Evolutionary conservation across 2,113 vertebrate species (phyloP), one percentile per base, ranked within the genome.

Genomic region (Hippocampus guttulatus): DNA sequence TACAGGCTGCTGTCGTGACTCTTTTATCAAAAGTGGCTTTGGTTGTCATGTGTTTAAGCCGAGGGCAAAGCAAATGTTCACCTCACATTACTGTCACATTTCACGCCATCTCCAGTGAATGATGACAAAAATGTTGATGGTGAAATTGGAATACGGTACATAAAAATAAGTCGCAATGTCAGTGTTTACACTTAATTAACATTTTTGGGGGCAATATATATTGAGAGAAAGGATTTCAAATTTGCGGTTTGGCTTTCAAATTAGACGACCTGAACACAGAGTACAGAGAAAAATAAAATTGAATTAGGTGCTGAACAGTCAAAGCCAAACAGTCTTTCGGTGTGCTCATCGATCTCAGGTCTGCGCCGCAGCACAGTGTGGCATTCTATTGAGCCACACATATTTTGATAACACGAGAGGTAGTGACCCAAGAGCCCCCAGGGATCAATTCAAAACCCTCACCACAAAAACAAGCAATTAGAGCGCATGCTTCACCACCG

Each of bases 391-490:
- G 43, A 72, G 76, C 45, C 57, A 64, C 60, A 64, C 81, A 87
- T 88, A 80, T 87, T 91, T 88, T 86, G 77, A 90, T 88, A 85
- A 89, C 82, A 79, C 75, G 89, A 83, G 78, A 81, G 74, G 88
- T 80, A 89, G 90, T 91, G 90, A 92, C 91, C 89, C 87, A 74
- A 89, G 75, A 72, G 64, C 90, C 92, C 84, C 89, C 41, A 15
- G 91, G 90, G 91, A 93, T 89, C 90, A 90, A 90, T 91, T 92
- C 86, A 86, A 88, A 91, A 88, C 82, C 75, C 57, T 81, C 73
- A 76, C 75, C 88, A 90, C 80, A 91, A 93, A 91, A 93, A 89
- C 80, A 89, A 80, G 77, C 82, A 92, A 90, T 93, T 91, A 93
- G 88, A 63, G 83, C 85, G 82, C 76, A 51, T 85, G 81, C 90